These are phyloP conservation scores for Alces alces DNA, from an alignment of 2,113 vertebrate species.

Conservation along the genomic window DNA sequence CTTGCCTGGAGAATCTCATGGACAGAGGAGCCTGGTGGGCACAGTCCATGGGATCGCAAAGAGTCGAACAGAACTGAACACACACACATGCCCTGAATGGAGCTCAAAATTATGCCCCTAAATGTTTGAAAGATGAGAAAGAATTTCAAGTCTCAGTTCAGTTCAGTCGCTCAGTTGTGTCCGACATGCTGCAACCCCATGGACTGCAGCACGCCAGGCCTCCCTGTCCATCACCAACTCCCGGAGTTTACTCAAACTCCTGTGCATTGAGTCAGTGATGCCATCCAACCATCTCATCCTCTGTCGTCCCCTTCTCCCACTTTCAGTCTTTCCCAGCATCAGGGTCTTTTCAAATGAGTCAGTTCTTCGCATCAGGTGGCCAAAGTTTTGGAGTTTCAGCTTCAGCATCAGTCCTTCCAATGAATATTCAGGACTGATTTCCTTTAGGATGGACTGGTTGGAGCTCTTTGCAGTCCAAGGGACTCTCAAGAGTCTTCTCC, in stretches of 20 bases:
- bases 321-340: background rate
- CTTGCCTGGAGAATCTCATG: background rate
- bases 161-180: background rate
- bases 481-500: background rate
- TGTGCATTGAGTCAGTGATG: background rate
- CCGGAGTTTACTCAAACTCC: background rate
- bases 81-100: background rate
- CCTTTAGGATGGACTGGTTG: background rate
- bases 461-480: background rate
- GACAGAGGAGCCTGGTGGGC: background rate
- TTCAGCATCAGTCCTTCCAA: background rate
- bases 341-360: background rate
- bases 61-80: background rate
- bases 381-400: background rate
- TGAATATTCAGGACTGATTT: background rate
- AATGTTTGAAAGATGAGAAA: background rate
- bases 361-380: background rate
- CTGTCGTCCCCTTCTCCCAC: fast-evolving
- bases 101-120: background rate
- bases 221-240: background rate
- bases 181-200: fast-evolving
- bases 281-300: background rate
- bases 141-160: background rate
- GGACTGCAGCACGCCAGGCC: background rate
- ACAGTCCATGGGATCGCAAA: background rate